These are phyloP conservation scores for Circaetus cinerascens DNA, from an alignment of 2,113 vertebrate species.

Conservation along the genomic window DNA sequence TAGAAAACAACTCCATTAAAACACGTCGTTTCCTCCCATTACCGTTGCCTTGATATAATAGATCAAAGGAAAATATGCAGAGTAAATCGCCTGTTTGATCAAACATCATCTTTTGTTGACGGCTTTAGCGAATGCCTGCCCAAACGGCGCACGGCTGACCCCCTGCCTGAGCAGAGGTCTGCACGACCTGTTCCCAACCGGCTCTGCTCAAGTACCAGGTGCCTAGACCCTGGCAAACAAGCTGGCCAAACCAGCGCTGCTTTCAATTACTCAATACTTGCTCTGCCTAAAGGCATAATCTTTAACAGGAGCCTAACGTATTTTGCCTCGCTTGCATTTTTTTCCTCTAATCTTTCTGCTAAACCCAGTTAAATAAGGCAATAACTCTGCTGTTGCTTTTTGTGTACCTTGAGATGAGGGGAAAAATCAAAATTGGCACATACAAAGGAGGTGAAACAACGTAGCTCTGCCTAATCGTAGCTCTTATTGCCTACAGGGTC, in stretches of 20 bases:
- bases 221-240: background rate
- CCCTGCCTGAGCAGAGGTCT: background rate
- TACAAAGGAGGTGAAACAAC: background rate
- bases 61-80: background rate
- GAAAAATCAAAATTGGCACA: background rate
- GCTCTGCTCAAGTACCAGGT: background rate
- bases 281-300: background rate
- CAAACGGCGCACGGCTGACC: accelerated
- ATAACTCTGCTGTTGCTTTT: background rate
- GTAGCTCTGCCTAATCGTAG: accelerated
- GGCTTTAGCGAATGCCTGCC: background rate
- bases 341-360: background rate
- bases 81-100: background rate
- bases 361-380: background rate
- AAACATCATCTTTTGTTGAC: background rate
- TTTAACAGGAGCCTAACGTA: background rate
- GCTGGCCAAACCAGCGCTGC: background rate
- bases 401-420: background rate
- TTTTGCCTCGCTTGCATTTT: background rate
- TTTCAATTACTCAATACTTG: background rate
- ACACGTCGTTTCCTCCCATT: background rate
- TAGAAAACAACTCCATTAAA: background rate
- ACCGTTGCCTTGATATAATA: background rate
- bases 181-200: background rate
- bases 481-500: accelerated